A percentile compares a stretch with the other conserved stretches of the same genome.
phyloP scores from a whole-genome alignment of 1,140 invertebrate genomes.

The Rhopalosiphum maidis region DNA sequence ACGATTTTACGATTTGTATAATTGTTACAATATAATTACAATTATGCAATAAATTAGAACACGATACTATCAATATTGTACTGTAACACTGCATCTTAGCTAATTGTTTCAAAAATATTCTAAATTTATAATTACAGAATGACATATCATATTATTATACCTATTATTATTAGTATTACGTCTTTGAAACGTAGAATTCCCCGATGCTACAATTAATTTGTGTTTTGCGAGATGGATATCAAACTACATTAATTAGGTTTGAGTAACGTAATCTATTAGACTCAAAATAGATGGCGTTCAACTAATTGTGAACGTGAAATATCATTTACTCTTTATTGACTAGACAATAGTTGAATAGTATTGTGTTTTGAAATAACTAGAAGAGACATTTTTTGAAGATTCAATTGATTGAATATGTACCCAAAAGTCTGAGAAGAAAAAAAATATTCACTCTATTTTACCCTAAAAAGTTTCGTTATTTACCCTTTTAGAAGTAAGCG shows the following conservation, averaged over 20 bases:
- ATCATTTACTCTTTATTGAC: constrained; percentile 12
- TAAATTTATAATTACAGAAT: not conserved
- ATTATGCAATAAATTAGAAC: not conserved
- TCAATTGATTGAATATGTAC: not conserved
- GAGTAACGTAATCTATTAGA: not conserved
- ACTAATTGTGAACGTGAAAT: not conserved
- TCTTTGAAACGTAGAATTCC: not conserved
- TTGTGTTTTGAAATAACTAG: not conserved
- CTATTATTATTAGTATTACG: not conserved
- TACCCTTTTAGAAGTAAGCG: constrained; percentile 32
- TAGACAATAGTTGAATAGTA: not conserved
- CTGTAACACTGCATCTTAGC: not conserved
- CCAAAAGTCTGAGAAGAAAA: constrained; percentile 50
- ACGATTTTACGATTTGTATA: not conserved
- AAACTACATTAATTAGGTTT: not conserved
- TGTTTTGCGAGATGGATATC: not conserved
- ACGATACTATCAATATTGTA: not conserved
- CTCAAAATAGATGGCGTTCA: not conserved
- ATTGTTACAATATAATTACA: not conserved
- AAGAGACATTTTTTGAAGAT: constrained; percentile 14
- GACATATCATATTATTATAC: not conserved
- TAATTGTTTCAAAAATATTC: not conserved
- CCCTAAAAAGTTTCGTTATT: constrained; percentile 33
- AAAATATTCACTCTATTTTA: not conserved
- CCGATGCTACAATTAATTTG: not conserved